These are phyloP conservation scores for Caenorhabditis angaria DNA, from an alignment of 2,888 invertebrate species.

Conservation along the genomic window DNA sequence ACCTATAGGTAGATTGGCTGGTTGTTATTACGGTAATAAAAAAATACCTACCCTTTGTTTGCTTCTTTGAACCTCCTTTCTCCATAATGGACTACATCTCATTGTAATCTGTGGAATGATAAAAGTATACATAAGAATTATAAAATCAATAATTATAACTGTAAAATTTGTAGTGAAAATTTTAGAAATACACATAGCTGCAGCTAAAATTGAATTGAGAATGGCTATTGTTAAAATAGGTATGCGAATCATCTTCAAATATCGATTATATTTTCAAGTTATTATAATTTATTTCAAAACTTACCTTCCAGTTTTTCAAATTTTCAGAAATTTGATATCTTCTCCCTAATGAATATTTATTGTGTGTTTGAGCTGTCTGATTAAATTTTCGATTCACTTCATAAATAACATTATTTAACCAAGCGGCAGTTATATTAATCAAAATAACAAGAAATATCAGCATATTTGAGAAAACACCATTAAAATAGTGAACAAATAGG, in stretches of 20 bases:
- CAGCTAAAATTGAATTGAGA: not conserved
- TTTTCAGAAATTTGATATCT: constrained; percentile 13
- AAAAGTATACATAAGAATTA: not conserved
- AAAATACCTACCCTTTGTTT: not conserved
- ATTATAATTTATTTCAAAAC: not conserved
- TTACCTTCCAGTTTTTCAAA: constrained; percentile 12
- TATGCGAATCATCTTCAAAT: not conserved
- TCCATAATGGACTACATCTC: not conserved
- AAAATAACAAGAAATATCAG: not conserved
- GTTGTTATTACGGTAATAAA: too few species aligned
- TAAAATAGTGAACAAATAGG: constrained; percentile 8
- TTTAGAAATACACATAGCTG: not conserved
- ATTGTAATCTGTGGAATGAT: not conserved
- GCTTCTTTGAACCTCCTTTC: not conserved
- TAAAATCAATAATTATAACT: not conserved
- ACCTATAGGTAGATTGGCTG: too few species aligned
- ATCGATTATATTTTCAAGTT: not conserved
- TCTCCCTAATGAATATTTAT: constrained; percentile 6
- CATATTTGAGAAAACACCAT: not conserved
- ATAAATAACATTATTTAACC: not conserved
- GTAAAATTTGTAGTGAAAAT: not conserved
- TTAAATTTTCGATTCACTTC: not conserved
- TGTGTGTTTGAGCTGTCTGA: not conserved
- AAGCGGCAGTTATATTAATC: not conserved
- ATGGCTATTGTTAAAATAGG: not conserved